Evolutionary conservation across 2,797 vertebrate species (phyloP), one percentile per base, ranked within the genome.

Genomic region (Rhinogobio ventralis): DNA sequence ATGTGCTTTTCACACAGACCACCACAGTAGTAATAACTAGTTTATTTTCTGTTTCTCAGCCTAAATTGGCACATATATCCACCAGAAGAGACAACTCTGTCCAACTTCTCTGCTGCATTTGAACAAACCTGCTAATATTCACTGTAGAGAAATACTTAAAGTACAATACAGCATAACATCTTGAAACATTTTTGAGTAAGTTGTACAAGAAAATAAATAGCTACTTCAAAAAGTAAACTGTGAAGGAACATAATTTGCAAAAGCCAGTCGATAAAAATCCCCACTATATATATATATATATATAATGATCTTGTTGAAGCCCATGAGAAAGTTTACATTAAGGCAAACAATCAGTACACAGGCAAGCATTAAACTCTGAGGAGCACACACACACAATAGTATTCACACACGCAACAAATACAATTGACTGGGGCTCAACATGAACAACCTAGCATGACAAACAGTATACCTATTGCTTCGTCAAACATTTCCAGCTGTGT

Each of bases 151-250:
- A 49, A 49, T 53, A 71, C 14, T 73, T 46, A 62, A 46, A 68
- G 42, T 87, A 78, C 51, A 79, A 79, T 36, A 81, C 30, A 81
- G 49, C 60, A 71, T 69, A 74, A 66, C 20, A 81, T 64, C 39
- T 36, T 39, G n/a, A 80, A 42, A 75, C 25, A 39, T 42, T 2
- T 42, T 42, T 60, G 11, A 17, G 67, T n/a, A 83, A 42, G 66
- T 46, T 66, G 55, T 23, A 72, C 46, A 53, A 51, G 11, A 68
- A 82, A 85, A 87, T 87, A 87, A 87, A 87, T 78, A 87, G 17
- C 72, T 72, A 82, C 45, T 78, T 71, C 45, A 83, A 36, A 69
- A 66, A 71, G 66, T 33, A 75, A 76, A 73, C 15, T 51, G 42
- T 62, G 39, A 64, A 83, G 85, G 45, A 76, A 64, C 42, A 69